Percentiles rank a stretch among this genome's conserved stretches.
These are phyloP conservation scores for Eupithecia centaureata DNA, from an alignment of 2,888 invertebrate species.

Conservation along the genomic window DNA sequence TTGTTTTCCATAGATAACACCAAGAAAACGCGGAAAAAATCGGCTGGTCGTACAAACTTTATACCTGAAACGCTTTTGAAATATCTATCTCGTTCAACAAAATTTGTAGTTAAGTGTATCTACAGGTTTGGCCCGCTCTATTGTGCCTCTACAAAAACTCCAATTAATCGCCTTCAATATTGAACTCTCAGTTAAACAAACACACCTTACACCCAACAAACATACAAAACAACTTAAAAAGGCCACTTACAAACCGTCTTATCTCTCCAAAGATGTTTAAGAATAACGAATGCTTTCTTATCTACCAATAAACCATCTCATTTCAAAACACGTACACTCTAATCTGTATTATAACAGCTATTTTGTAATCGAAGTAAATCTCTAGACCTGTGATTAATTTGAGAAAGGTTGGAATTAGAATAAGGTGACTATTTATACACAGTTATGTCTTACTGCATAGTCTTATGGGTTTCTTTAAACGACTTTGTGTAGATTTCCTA, in stretches of 20 bases:
- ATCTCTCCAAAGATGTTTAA: constrained; percentile 17
- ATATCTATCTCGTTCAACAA: background rate
- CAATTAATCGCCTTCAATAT: background rate
- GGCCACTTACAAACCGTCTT: constrained; percentile 10
- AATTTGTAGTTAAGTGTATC: background rate
- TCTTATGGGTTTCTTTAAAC: background rate
- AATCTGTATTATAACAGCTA: constrained; percentile 30
- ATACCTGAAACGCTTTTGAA: no score
- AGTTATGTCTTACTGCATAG: constrained; percentile 4
- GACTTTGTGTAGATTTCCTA: background rate
- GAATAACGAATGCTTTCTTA: constrained; percentile 29
- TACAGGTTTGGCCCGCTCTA: background rate
- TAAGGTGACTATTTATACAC: constrained; percentile 8
- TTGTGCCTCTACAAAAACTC: constrained; percentile 2
- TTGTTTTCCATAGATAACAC: no score
- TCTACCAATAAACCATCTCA: constrained; percentile 33
- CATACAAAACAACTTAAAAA: constrained; percentile 8
- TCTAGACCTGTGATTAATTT: constrained; percentile 39
- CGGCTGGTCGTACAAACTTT: no score
- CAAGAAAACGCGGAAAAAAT: no score
- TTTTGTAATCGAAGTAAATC: constrained; percentile 43
- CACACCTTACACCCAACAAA: constrained; percentile 8
- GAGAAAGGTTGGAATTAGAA: constrained; percentile 27
- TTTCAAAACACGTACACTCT: constrained; percentile 33
- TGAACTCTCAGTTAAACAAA: constrained; percentile 8